Evolutionary conservation across 2,888 invertebrate genomes (phyloP).

Genomic region (Rugalucina vietnamica): DNA sequence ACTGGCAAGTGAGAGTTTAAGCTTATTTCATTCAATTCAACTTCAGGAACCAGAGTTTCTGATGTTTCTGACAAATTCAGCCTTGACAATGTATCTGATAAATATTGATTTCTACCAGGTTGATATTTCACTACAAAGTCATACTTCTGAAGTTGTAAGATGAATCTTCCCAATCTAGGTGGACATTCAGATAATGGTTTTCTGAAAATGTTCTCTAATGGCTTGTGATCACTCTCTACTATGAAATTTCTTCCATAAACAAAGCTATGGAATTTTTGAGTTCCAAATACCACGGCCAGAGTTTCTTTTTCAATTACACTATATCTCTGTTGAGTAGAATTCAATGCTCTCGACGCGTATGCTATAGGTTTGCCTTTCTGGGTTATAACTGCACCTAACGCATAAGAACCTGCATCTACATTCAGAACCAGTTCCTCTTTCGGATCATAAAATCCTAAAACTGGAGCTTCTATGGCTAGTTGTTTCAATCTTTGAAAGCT

Average conservation of each 20-base stretch:
- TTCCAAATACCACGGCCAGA: slow-evolving; percentile 50
- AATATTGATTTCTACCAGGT: slow-evolving; percentile 47
- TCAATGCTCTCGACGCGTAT: slow-evolving; percentile 53
- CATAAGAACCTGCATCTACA: slow-evolving; percentile 62
- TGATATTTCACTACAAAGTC: slow-evolving; percentile 51
- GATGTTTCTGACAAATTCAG: slow-evolving; percentile 3
- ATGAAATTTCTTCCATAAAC: slow-evolving; percentile 41
- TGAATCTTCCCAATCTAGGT: slow-evolving; percentile 23
- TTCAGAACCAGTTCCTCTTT: slow-evolving; percentile 22
- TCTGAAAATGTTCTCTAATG: slow-evolving; percentile 42
- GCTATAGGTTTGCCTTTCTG: slow-evolving; percentile 50
- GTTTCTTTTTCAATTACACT: slow-evolving; percentile 60
- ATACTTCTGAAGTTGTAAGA: slow-evolving; percentile 41
- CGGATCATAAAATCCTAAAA: slow-evolving; percentile 16
- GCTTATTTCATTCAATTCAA: slow-evolving; percentile 28
- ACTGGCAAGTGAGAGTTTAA: slow-evolving; percentile 37
- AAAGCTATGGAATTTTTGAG: slow-evolving; percentile 46
- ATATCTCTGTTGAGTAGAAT: slow-evolving; percentile 45
- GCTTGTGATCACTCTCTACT: slow-evolving; percentile 55
- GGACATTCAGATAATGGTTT: slow-evolving; percentile 35
- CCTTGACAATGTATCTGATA: slow-evolving; percentile 44
- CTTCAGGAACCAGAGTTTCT: slow-evolving; percentile 16
- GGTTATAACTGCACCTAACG: slow-evolving; percentile 56
- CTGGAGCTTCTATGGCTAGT: not conserved
- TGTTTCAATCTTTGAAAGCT: slow-evolving; percentile 28